These are phyloP conservation scores for Lates japonicus DNA, from an alignment of 2,797 vertebrate species.

Conservation along the genomic window DNA sequence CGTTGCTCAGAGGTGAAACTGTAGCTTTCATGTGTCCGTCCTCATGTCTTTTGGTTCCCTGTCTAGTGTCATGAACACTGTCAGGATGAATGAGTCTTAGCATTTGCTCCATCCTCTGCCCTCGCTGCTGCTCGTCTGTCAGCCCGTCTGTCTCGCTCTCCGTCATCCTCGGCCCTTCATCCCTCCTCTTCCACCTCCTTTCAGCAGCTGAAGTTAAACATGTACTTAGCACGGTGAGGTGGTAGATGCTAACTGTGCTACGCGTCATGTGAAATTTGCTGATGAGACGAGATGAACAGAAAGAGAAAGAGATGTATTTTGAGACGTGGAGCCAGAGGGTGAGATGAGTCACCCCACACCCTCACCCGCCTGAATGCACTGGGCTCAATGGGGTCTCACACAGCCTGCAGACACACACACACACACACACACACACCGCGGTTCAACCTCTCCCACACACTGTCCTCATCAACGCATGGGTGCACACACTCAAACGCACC, in stretches of 20 bases:
- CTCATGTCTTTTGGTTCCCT: constrained; percentile 25
- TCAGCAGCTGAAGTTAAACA: not conserved
- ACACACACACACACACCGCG: not conserved
- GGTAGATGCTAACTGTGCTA: not conserved
- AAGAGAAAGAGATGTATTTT: constrained; percentile 50
- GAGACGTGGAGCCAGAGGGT: constrained; percentile 48
- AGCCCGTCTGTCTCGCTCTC: constrained; percentile 27
- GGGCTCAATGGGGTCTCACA: constrained; percentile 45
- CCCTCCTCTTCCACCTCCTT: not conserved
- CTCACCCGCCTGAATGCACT: constrained; percentile 26
- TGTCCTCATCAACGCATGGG: constrained; percentile 26
- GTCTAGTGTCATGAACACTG: constrained; percentile 51
- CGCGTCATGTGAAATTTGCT: not conserved
- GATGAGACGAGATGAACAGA: constrained; percentile 27
- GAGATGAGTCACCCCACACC: constrained; percentile 58
- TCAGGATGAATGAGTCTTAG: constrained; percentile 58
- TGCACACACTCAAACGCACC: constrained; percentile 9
- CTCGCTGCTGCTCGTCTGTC: constrained; percentile 45
- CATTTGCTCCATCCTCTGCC: constrained; percentile 30
- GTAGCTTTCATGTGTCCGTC: constrained; percentile 11
- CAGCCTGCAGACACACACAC: constrained; percentile 27
- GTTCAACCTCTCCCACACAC: constrained; percentile 18
- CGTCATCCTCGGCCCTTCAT: constrained; percentile 2
- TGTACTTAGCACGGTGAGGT: not conserved
- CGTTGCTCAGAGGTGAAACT: not conserved